Conservation (phyloP, 2,888 invertebrate genomes). For the Caenorhabditis drosophilae region DNA sequence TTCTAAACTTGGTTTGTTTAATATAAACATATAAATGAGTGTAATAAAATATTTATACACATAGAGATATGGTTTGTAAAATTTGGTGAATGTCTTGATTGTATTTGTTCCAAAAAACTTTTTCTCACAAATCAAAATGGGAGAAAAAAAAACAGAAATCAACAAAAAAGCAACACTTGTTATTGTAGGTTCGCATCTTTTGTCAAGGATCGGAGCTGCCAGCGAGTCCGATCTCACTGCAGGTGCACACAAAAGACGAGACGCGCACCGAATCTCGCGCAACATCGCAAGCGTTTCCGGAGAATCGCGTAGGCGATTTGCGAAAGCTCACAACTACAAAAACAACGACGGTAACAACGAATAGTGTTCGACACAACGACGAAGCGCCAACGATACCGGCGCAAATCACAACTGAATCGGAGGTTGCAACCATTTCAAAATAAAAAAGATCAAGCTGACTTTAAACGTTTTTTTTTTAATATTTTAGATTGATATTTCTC, state of each 20-base stretch:
- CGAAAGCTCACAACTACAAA: constrained; percentile 12
- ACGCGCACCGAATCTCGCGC: constrained; percentile 40
- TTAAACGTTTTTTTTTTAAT: too few species aligned
- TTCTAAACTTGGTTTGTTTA: too few species aligned
- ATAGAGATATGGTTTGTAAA: too few species aligned
- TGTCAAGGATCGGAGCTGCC: constrained; percentile 63
- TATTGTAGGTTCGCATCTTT: constrained; percentile 64
- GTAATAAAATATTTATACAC: too few species aligned
- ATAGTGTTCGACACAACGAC: too few species aligned
- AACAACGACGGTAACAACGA: constrained; percentile 18
- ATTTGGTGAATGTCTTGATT: too few species aligned
- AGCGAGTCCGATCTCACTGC: constrained; percentile 61
- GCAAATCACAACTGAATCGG: constrained; percentile 23
- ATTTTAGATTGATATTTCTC: constrained; percentile 44
- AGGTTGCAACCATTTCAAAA: constrained; percentile 4
- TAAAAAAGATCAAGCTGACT: neutral
- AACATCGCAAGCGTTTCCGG: constrained; percentile 30
- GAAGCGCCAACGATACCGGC: too few species aligned
- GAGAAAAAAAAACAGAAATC: too few species aligned
- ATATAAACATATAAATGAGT: too few species aligned
- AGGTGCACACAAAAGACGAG: constrained; percentile 54
- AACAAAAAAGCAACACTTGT: too few species aligned
- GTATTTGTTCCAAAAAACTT: too few species aligned
- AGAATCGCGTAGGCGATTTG: constrained; percentile 31
- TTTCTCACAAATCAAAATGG: too few species aligned